phyloP scores from a whole-genome alignment of 2,113 vertebrate species.

The Perca flavescens region DNA sequence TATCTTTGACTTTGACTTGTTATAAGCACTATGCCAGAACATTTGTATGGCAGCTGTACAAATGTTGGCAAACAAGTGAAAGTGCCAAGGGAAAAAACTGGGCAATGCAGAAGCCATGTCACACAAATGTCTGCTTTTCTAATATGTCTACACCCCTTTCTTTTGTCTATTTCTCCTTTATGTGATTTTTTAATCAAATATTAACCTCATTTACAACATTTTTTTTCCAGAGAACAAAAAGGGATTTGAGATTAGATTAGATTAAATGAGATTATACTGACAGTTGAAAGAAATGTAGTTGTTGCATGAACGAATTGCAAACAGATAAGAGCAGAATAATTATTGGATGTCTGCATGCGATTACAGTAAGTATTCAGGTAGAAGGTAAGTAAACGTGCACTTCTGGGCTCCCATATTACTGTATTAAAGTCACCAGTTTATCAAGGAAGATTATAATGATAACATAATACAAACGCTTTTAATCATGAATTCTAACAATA shows the following conservation, averaged over 20 bases:
- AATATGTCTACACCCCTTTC: neutral
- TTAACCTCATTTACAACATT: neutral
- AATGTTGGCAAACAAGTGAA: neutral
- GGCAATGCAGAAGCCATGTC: neutral
- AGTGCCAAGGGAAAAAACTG: neutral
- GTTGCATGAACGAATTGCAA: neutral
- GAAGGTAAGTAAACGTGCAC: neutral
- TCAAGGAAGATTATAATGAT: neutral
- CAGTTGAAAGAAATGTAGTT: neutral
- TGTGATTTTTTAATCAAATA: neutral
- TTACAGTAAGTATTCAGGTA: neutral
- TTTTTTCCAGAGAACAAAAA: neutral
- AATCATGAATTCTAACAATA: neutral
- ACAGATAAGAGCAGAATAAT: neutral
- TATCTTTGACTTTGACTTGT: slow-evolving; percentile 12
- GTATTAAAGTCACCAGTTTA: neutral
- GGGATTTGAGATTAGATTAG: neutral
- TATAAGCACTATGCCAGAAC: neutral
- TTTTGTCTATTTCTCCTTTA: too few relatives aligned
- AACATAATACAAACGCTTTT: neutral
- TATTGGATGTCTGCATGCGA: neutral
- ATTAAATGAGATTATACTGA: neutral
- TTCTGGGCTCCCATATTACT: neutral
- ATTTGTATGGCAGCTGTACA: neutral
- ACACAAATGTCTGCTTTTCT: neutral